Conservation (phyloP, 64 coral and sea anemone genomes). For the Montipora foliosa region DNA sequence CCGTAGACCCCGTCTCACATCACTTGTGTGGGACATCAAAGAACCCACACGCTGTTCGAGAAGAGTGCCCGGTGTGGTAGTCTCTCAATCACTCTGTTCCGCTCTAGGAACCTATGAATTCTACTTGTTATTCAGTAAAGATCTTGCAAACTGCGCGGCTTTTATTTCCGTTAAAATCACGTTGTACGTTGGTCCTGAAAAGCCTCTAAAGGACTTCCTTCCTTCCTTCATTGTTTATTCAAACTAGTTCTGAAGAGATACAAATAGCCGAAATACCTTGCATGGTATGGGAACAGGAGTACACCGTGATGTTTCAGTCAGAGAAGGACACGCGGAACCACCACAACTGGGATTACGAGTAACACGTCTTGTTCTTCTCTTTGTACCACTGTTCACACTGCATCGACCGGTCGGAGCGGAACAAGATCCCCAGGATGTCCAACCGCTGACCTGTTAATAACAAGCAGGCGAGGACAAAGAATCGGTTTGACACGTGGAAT, state of each 20-base stretch:
- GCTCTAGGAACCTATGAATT: too few species aligned
- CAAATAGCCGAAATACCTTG: slow-evolving; percentile 14
- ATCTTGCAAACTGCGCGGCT: too few species aligned
- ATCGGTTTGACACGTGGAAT: background rate
- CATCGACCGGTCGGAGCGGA: slow-evolving; percentile 67
- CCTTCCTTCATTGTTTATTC: too few species aligned
- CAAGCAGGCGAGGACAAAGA: background rate
- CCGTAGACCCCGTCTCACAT: too few species aligned
- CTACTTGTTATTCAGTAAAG: too few species aligned
- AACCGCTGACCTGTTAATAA: slow-evolving; percentile 44
- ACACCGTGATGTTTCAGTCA: slow-evolving; percentile 29
- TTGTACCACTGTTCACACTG: slow-evolving; percentile 77
- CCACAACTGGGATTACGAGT: slow-evolving; percentile 65
- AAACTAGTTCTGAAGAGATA: background rate
- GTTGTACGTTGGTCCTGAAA: too few species aligned
- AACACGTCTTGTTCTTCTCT: slow-evolving; percentile 63
- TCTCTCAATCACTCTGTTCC: too few species aligned
- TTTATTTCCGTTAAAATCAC: too few species aligned
- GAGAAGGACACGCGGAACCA: slow-evolving; percentile 52
- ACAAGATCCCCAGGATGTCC: slow-evolving; percentile 80
- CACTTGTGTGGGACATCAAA: too few species aligned
- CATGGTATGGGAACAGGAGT: slow-evolving; percentile 86
- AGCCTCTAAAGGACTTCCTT: too few species aligned
- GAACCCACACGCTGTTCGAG: too few species aligned
- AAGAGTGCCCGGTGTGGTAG: too few species aligned